Percentiles rank a stretch among this genome's conserved stretches.
These are phyloP conservation scores for Aurelia coerulea DNA, from an alignment of 30 jellyfish, hydroid and myxozoan species.

Conservation along the genomic window DNA sequence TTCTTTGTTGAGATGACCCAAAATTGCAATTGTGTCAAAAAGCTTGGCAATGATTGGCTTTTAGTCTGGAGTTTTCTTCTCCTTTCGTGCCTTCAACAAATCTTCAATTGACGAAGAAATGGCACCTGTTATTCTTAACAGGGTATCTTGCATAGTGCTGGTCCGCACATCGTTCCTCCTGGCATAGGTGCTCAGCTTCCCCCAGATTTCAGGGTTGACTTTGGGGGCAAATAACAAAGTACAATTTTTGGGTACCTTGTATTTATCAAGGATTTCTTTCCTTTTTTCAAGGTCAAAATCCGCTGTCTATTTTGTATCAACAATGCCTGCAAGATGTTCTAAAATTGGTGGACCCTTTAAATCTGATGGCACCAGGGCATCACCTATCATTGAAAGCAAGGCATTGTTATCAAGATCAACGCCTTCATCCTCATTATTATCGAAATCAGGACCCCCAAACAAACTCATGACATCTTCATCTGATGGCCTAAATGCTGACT, in stretches of 20 bases:
- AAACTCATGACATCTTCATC: neutral
- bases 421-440: slow-evolving; percentile 11
- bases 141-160: neutral
- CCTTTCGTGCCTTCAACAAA: slow-evolving; percentile 10
- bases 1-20: slow-evolving; percentile 47
- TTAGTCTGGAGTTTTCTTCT: slow-evolving; percentile 3
- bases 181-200: neutral
- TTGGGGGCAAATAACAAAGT: slow-evolving; percentile 14
- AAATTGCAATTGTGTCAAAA: slow-evolving; percentile 26
- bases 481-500: slow-evolving; percentile 36
- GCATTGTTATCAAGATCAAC: slow-evolving; percentile 20
- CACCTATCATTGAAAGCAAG: slow-evolving; percentile 38
- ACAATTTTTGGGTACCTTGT: slow-evolving; percentile 7
- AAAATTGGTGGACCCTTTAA: neutral
- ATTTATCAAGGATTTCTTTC: neutral
- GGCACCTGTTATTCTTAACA: slow-evolving; percentile 36
- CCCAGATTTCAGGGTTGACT: slow-evolving; percentile 32
- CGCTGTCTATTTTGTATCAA: no score
- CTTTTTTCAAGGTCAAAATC: no score
- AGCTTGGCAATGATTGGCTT: slow-evolving; percentile 18
- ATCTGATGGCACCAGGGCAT: slow-evolving; percentile 18
- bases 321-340: slow-evolving; percentile 23
- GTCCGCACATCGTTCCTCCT: slow-evolving; percentile 5
- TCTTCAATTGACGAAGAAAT: slow-evolving; percentile 34
- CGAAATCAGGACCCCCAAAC: slow-evolving; percentile 41